Evolutionary conservation across 2,113 vertebrate genomes (phyloP).

Genomic region (Callochromis pleurospilus): DNA sequence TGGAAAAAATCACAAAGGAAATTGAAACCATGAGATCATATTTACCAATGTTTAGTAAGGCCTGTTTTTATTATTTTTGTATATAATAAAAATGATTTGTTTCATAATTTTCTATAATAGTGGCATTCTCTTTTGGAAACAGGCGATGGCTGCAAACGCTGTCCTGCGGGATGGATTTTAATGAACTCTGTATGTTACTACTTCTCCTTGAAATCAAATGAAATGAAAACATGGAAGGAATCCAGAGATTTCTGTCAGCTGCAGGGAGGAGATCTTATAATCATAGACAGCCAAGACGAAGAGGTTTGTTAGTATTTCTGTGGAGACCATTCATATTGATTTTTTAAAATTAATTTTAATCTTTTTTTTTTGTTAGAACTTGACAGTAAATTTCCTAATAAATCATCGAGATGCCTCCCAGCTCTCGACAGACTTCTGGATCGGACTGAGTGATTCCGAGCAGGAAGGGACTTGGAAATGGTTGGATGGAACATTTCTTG

Average conservation of each 20-base stretch:
- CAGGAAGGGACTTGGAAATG: conserved; percentile 51
- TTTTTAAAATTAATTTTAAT: neutral
- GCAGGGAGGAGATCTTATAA: conserved; percentile 34
- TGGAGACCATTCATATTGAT: neutral
- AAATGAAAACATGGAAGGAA: neutral
- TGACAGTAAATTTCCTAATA: neutral
- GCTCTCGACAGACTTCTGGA: neutral
- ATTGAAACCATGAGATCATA: neutral
- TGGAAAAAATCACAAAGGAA: neutral
- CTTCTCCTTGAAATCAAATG: neutral
- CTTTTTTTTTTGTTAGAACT: neutral
- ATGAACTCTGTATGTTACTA: conserved; percentile 38
- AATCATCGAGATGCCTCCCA: neutral
- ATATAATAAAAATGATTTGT: neutral
- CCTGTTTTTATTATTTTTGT: neutral
- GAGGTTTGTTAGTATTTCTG: neutral
- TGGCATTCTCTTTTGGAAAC: rapidly evolving
- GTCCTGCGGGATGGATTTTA: conserved; percentile 32
- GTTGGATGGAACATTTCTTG: conserved; percentile 17
- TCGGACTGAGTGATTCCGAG: conserved; percentile 29
- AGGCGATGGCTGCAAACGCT: conserved; percentile 38
- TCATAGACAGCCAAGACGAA: neutral
- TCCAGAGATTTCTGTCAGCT: conserved; percentile 26
- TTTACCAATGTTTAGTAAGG: neutral
- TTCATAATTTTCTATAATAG: neutral